phyloP scores from a whole-genome alignment of 2,797 vertebrate species.

The Takifugu ocellatus region DNA sequence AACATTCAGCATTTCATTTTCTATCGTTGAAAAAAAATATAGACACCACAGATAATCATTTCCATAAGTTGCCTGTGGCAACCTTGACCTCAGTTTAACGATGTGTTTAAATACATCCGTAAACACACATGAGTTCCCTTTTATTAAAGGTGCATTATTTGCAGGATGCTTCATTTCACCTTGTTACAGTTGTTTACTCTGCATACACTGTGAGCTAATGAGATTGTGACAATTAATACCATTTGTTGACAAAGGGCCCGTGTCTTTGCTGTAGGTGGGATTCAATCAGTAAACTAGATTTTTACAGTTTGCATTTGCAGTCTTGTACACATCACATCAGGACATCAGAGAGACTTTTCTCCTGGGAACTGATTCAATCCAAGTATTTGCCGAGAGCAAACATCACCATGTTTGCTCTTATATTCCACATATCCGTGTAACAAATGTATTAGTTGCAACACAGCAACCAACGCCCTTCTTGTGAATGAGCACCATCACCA shows the following conservation, averaged over 20 bases:
- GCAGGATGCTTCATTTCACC: conserved; percentile 58
- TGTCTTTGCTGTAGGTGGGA: conserved; percentile 28
- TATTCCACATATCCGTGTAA: conserved; percentile 18
- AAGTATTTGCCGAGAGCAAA: conserved; percentile 18
- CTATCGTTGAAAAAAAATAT: neutral
- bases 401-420: conserved; percentile 16
- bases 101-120: neutral
- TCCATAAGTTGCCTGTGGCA: conserved; percentile 26
- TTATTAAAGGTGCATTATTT: conserved; percentile 50
- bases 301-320: neutral
- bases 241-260: conserved; percentile 49
- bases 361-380: conserved; percentile 14
- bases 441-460: conserved; percentile 20
- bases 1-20: neutral
- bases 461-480: conserved; percentile 11
- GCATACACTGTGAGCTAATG: conserved; percentile 55
- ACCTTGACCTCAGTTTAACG: conserved; percentile 27
- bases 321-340: conserved; percentile 14
- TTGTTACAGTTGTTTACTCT: conserved; percentile 54
- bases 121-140: conserved; percentile 19
- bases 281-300: conserved; percentile 1
- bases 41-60: conserved; percentile 26
- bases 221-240: conserved; percentile 55
- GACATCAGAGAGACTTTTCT: conserved; percentile 7
- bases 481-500: conserved; percentile 1